Base-by-base conservation (phyloP, 2,888 invertebrate species). In the Leptothorax acervorum region DNA sequence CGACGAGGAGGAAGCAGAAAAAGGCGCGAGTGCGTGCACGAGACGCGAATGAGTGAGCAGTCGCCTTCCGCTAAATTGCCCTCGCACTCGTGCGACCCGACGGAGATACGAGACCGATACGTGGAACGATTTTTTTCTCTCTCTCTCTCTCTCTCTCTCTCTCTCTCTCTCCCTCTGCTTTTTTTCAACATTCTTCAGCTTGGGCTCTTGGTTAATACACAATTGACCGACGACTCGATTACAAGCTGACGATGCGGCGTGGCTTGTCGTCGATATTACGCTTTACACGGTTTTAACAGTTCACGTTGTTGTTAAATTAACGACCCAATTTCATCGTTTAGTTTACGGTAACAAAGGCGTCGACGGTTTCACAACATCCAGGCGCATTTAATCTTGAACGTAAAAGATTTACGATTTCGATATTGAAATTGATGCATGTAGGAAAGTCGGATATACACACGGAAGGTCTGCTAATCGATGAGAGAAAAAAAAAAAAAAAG, bases 41-140 rank as follows among this genome's bases (percentile, higher is more conserved):
- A 76, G 74, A 55, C 48, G 82, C 66, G 83, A 63, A 48, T 51
- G 84, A 81, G 53, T 42, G 83, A 81, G 57, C 83, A 76, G 83
- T 79, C 48, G 73, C 55, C 86, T 89, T 90, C 87, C 88, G 78
- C 79, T 88, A 81, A 89, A 90, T 89, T 89, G 85, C 84, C 86
- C 83, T 71, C 68, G 87, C 82, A 76, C 86, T 89, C 85, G 65
- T 75, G 57, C 83, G 84, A 84, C 82, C 81, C 73, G 83, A 65
- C 45, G 76, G 68, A 82, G 68, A 82, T 63, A 68, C 55, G 70
- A 45, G 51, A 65, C 51, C 51, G 53, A 76, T 76, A 78, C 55
- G 15, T 11, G 45, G 68, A 31, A 55, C 79, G 4, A 71, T 57
- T 81, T 81, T 62, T 79, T 48, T 48, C 1, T 23, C 12, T 31